Percentiles rank a stretch among this genome's conserved stretches.
These are phyloP conservation scores for Cydia pomonella DNA, from an alignment of 1,140 invertebrate genomes.

Conservation along the genomic window DNA sequence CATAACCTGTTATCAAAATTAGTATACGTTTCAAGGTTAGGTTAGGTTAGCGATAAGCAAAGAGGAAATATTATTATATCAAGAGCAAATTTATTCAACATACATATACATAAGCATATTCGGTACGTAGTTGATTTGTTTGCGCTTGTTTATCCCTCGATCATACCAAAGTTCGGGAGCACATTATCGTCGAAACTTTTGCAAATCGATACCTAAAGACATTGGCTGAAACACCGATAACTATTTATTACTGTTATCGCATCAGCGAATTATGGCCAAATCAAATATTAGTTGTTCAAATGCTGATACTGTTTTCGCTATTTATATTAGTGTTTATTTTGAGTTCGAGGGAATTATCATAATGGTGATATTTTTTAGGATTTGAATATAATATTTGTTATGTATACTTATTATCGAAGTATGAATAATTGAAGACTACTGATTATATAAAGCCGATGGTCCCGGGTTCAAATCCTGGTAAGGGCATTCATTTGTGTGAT, in stretches of 20 bases:
- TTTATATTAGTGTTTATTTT: too few relatives aligned
- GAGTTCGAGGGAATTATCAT: not conserved
- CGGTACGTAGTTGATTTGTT: slow-evolving; percentile 14
- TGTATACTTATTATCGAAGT: too few relatives aligned
- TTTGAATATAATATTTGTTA: too few relatives aligned
- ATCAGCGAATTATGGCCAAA: not conserved
- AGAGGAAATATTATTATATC: slow-evolving; percentile 16
- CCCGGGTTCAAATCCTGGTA: too few relatives aligned
- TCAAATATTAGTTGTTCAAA: slow-evolving; percentile 25
- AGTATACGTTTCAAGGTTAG: not conserved
- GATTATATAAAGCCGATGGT: too few relatives aligned
- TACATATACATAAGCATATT: slow-evolving; percentile 14
- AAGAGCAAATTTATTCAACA: not conserved
- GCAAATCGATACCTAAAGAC: slow-evolving; percentile 30
- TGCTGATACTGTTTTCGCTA: not conserved
- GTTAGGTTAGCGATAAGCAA: not conserved
- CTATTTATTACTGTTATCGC: slow-evolving; percentile 25
- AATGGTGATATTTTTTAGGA: too few relatives aligned
- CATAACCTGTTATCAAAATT: too few relatives aligned
- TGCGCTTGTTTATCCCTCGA: slow-evolving; percentile 20
- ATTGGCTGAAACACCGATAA: slow-evolving; percentile 24
- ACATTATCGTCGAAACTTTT: slow-evolving; percentile 24
- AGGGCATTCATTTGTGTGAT: too few relatives aligned
- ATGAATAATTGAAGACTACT: too few relatives aligned
- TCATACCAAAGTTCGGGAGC: slow-evolving; percentile 15